Evolutionary conservation across 2,113 vertebrate genomes (phyloP).

Genomic region (Nerophis ophidion): DNA sequence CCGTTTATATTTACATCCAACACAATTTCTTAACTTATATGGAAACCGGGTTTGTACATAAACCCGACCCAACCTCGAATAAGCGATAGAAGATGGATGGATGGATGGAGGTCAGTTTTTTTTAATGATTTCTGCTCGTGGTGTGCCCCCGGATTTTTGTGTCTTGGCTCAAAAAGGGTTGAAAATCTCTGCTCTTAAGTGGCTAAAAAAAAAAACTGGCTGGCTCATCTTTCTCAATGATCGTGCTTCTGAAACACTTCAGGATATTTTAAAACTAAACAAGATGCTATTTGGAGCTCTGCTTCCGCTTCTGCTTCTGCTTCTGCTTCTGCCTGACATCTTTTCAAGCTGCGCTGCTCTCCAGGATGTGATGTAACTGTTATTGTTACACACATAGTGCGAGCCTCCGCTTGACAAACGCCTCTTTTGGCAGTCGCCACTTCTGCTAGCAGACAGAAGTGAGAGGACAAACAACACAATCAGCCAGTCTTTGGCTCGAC

Average conservation of each 20-base stretch:
- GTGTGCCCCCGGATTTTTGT: neutral
- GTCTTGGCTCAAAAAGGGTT: no score
- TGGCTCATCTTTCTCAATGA: neutral
- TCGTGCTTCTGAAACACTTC: neutral
- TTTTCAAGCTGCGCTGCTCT: neutral
- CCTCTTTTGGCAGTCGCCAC: neutral
- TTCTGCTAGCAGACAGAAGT: neutral
- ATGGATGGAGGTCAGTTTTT: no score
- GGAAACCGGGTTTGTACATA: no score
- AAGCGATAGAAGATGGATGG: no score
- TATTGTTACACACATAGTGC: neutral
- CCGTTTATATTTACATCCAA: no score
- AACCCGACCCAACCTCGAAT: no score
- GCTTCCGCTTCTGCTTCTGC: slow-evolving; percentile 5
- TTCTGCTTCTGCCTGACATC: slow-evolving; percentile 2
- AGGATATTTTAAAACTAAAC: neutral
- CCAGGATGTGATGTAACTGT: slow-evolving; percentile 18
- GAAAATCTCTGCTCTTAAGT: no score
- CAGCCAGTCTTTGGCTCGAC: neutral
- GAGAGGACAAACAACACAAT: neutral
- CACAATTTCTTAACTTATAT: no score
- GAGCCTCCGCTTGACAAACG: neutral
- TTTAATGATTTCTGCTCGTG: neutral
- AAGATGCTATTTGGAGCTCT: slow-evolving; percentile 4
- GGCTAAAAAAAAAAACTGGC: no score